Evolutionary conservation across 1,140 invertebrate species (phyloP), one percentile per base, ranked within the genome.

Genomic region (Hetaerina americana): DNA sequence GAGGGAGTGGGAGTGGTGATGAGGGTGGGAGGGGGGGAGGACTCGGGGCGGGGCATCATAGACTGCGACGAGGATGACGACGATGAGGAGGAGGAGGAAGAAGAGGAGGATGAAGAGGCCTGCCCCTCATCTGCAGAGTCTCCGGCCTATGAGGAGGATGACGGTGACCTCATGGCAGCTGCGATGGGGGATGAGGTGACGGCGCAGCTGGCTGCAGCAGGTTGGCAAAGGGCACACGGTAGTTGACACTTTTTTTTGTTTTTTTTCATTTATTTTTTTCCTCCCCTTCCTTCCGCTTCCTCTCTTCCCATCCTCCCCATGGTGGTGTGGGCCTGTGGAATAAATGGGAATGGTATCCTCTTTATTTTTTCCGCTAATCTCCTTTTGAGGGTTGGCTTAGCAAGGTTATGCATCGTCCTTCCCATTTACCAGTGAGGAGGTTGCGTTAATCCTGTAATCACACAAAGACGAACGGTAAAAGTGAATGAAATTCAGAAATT

Each of bases 101-200:
- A 81, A 77, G 89, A 92, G 72, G 88, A 92, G 74, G 89, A 91
- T 66, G 91, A 92, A 73, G 91, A 92, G 75, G 90, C 90, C 76
- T 85, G 84, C 77, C 89, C 84, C 77, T 91, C 87, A 76, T 88
- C 84, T 26, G 85, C 87, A 49, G 89, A 87, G 66, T 91, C 76
- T 24, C 70, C 79, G 5, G 75, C 89, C 15, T 84, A 86, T 18
- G 89, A 90, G 73, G 90, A 89, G 29, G 91, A 92, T 76, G 86
- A 87, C 40, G 84, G 84, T 0, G 92, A 93, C 77, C 85, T 93
- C 40, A 87, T 92, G 80, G 85, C 90, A 66, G 89, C 87, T 71
- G 89, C 91, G 57, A 92, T 93, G 86, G 91, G 92, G 73, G 92
- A 95, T 83, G 95, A 97, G 80, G 93, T 98, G 71, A 97, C 95